These are phyloP conservation scores for Siphamia tubifer DNA, from an alignment of 2,113 vertebrate species.

Conservation along the genomic window DNA sequence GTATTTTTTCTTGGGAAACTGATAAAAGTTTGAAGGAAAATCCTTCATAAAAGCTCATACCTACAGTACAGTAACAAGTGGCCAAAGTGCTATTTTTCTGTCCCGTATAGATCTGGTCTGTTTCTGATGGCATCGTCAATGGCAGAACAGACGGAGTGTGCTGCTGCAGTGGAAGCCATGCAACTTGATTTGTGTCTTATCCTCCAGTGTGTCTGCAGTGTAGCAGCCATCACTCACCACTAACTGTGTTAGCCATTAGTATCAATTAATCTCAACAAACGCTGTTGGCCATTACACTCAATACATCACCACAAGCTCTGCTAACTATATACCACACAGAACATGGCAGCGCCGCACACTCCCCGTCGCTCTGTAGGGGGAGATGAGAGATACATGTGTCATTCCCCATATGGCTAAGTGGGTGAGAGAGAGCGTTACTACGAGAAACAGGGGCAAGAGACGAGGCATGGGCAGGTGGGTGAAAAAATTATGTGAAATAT, in stretches of 20 bases:
- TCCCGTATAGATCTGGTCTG: too few relatives aligned
- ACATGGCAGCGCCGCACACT: conserved; percentile 1
- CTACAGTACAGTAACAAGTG: conserved; percentile 5
- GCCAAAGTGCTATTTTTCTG: conserved; percentile 4
- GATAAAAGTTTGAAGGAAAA: background rate
- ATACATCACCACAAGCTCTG: conserved; percentile 57
- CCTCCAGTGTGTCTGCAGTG: conserved; percentile 44
- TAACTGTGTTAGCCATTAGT: conserved; percentile 72
- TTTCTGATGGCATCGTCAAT: background rate
- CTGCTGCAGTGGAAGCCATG: conserved; percentile 35
- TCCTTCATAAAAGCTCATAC: background rate
- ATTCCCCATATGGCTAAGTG: conserved; percentile 54
- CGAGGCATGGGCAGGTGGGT: background rate
- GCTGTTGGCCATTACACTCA: conserved; percentile 57
- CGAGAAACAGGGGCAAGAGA: background rate
- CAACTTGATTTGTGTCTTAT: conserved; percentile 63
- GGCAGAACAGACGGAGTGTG: conserved; percentile 34
- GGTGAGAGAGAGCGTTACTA: conserved; percentile 26
- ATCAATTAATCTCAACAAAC: conserved; percentile 75
- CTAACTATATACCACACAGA: conserved; percentile 52
- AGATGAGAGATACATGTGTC: conserved; percentile 55
- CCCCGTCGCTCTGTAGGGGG: conserved; percentile 33
- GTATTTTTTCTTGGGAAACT: background rate
- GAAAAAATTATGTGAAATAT: conserved; percentile 30
- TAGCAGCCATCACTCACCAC: conserved; percentile 65